Base-by-base conservation (phyloP, 2,888 invertebrate species). In the Nomada lathburiana region DNA sequence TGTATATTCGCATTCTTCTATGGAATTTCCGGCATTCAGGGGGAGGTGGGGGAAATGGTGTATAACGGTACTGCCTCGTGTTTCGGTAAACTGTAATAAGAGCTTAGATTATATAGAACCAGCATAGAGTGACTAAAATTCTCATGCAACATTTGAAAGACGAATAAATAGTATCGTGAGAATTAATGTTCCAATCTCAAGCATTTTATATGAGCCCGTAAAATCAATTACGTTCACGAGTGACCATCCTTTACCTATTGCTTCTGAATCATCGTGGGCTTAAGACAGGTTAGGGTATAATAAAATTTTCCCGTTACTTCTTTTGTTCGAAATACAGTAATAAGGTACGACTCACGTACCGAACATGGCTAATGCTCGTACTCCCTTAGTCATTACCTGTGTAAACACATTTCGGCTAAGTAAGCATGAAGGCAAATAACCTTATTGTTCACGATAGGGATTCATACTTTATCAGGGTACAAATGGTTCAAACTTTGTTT, bases 341-440 rank as follows among this genome's bases (percentile, higher is more conserved):
- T 63, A 62, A 36, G 36, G n/a, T 67, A 13, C 9, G 4, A 20
- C 18, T 13, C 11, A 59, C 53, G 63, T 79, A 79, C 76, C 82
- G 79, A 79, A 76, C 65, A n/a, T 67, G 82, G 36, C 63, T 84
- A 67, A 79, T 79, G 76, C 47, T 83, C 26, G 55, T 60, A 59
- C 13, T 71, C 60, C n/a, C 26, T 42, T 67, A 47, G 65, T 36
- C 36, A 7, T 83, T 23, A 73, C 10, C 60, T 62, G 60, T 20
- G 69, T 72, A 83, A 73, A 81, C 67, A 78, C 79, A 73, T 84
- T 83, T 84, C 83, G 84, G 84, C 83, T 84, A 83, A 84, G 84
- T 80, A 80, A 84, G 80, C 84, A 82, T 71, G 74, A 47, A 60
- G 47, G 69, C 62, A 74, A 78, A 73, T 59, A 36, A 76, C 11